A percentile compares a stretch with the other conserved stretches of the same genome.
These are phyloP conservation scores for Drosophila mayri DNA, from an alignment of 1,140 invertebrate species.

Conservation along the genomic window DNA sequence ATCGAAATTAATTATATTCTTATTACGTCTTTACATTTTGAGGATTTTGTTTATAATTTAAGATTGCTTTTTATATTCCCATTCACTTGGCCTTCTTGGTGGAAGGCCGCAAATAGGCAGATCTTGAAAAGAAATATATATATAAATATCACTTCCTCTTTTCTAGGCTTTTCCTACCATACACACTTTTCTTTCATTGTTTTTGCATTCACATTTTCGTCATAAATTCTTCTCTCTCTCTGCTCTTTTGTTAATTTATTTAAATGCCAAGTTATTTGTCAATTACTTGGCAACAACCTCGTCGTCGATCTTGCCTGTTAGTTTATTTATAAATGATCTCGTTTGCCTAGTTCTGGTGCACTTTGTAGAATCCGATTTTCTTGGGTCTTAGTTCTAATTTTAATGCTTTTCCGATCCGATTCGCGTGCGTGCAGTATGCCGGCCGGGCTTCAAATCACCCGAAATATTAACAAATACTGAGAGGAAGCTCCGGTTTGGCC, in stretches of 20 bases:
- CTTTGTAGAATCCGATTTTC: conserved; percentile 1
- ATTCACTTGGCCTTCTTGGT: neutral
- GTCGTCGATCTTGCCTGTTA: conserved; percentile 3
- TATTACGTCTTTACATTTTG: neutral
- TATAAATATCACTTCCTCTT: conserved; percentile 1
- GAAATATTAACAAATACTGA: conserved; percentile 27
- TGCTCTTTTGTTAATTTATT: neutral
- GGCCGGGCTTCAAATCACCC: conserved; percentile 25
- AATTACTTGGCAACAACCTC: conserved; percentile 13
- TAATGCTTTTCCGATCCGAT: conserved; percentile 3
- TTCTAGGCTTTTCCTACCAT: neutral
- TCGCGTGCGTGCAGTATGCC: conserved; percentile 8
- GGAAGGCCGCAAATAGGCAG: neutral
- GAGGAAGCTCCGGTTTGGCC: conserved; percentile 25
- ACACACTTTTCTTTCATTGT: neutral
- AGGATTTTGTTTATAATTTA: conserved; percentile 1
- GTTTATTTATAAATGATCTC: conserved; percentile 31
- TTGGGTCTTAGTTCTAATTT: conserved; percentile 3
- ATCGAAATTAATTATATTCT: conserved; percentile 2
- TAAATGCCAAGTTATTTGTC: conserved; percentile 1
- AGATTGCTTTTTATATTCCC: neutral
- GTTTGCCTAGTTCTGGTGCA: neutral
- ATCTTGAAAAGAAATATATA: neutral
- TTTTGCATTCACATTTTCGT: neutral
- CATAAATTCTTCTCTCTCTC: neutral